phyloP scores from a whole-genome alignment of 2,797 vertebrate genomes.

The Fistularia tabacaria region DNA sequence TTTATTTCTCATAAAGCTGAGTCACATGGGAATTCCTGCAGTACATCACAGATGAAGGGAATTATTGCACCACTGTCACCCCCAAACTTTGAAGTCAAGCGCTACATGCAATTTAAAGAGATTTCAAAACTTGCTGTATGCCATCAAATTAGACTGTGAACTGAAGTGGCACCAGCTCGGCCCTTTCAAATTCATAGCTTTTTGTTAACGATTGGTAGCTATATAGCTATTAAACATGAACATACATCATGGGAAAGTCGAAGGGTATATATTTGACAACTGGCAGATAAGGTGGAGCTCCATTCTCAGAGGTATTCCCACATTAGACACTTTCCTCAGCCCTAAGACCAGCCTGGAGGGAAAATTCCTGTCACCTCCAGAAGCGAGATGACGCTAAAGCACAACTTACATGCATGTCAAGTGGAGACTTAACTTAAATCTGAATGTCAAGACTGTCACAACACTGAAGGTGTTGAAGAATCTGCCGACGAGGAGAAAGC shows the following conservation, averaged over 20 bases:
- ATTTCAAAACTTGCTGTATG: constrained; percentile 25
- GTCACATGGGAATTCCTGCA: constrained; percentile 16
- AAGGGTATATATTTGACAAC: constrained; percentile 15
- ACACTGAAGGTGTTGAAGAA: constrained; percentile 44
- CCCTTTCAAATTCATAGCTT: no score
- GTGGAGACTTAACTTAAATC: constrained; percentile 59
- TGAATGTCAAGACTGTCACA: constrained; percentile 46
- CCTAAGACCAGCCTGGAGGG: neutral
- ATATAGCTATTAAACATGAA: no score
- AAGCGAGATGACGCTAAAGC: constrained; percentile 31
- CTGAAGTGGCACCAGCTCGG: no score
- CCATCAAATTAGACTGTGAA: neutral
- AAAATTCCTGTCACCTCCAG: constrained; percentile 26
- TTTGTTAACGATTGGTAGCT: no score
- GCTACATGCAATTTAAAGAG: constrained; percentile 1
- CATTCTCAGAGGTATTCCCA: constrained; percentile 13
- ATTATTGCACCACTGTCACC: neutral
- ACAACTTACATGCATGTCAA: constrained; percentile 45
- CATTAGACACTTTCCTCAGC: constrained; percentile 15
- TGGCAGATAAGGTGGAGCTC: constrained; percentile 27
- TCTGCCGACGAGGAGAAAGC: constrained; percentile 50
- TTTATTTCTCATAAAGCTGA: constrained; percentile 40
- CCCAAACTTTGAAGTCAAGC: no score
- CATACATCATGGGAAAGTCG: no score
- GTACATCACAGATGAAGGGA: constrained; percentile 15